Evolutionary conservation across 2,113 vertebrate species (phyloP).

Genomic region (Ochotona curzoniae): DNA sequence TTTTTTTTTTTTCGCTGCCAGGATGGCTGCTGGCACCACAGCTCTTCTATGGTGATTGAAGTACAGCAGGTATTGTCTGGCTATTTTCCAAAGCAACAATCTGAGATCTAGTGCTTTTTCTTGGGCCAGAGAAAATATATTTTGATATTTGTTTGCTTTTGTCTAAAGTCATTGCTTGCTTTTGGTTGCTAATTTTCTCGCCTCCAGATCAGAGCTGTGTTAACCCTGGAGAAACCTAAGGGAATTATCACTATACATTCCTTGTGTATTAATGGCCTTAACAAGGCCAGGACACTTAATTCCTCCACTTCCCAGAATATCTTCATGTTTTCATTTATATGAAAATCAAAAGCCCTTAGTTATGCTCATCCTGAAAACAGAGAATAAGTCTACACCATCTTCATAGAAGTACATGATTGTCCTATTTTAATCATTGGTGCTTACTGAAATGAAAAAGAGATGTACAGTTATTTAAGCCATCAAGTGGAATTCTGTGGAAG

Average conservation of each 20-base stretch:
- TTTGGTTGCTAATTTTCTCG: background rate
- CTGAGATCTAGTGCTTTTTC: too few relatives aligned
- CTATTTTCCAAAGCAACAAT: too few relatives aligned
- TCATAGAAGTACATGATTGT: background rate
- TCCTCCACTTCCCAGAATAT: background rate
- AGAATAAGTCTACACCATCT: background rate
- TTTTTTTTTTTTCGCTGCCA: background rate
- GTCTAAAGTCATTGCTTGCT: background rate
- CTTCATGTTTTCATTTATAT: background rate
- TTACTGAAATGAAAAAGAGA: background rate
- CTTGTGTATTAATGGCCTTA: accelerated
- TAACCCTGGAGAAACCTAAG: background rate
- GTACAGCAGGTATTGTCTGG: background rate
- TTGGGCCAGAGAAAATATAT: background rate
- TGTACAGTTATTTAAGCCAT: constrained; percentile 7
- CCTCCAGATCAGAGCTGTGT: background rate
- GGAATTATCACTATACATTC: background rate
- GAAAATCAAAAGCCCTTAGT: background rate
- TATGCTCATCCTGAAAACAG: background rate
- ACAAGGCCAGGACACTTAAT: background rate
- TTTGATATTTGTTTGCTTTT: too few relatives aligned
- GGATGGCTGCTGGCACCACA: background rate
- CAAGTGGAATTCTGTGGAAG: background rate
- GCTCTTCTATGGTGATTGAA: background rate
- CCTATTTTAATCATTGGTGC: background rate